These are phyloP conservation scores for Galemys pyrenaicus DNA, from an alignment of 2,113 vertebrate species.

Conservation along the genomic window DNA sequence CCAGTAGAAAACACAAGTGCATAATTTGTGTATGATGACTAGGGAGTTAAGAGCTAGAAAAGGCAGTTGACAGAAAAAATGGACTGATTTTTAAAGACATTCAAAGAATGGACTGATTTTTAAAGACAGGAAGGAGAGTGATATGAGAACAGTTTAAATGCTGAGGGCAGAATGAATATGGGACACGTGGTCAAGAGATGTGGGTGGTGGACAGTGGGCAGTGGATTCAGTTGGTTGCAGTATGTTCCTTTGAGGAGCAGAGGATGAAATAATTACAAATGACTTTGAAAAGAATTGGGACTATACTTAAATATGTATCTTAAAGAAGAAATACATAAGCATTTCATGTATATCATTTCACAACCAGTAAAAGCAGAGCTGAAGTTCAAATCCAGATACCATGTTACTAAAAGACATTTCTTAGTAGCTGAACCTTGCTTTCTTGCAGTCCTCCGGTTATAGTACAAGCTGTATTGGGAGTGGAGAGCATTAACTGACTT, in stretches of 20 bases:
- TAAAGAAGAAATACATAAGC: not conserved
- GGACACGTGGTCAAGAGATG: rapidly evolving
- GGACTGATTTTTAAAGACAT: not conserved
- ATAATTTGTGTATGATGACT: not conserved
- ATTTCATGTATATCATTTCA: not conserved
- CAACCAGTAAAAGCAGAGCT: not conserved
- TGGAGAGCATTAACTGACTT: not conserved
- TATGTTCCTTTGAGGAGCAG: not conserved
- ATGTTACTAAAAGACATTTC: not conserved
- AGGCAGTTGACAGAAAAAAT: not conserved
- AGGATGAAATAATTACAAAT: not conserved
- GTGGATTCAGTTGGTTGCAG: not conserved
- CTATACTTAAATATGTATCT: not conserved
- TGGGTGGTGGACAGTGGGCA: not conserved
- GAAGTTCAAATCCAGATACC: not conserved
- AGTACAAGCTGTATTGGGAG: not conserved
- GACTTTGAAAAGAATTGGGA: not conserved
- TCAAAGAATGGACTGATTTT: not conserved
- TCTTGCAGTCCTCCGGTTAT: not conserved
- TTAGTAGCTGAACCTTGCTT: not conserved
- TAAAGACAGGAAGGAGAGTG: not conserved
- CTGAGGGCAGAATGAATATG: not conserved
- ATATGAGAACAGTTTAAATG: not conserved
- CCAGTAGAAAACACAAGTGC: not conserved
- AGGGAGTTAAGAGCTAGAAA: not conserved